These are phyloP conservation scores for Timema podura DNA, from an alignment of 2,888 invertebrate species.

Conservation along the genomic window DNA sequence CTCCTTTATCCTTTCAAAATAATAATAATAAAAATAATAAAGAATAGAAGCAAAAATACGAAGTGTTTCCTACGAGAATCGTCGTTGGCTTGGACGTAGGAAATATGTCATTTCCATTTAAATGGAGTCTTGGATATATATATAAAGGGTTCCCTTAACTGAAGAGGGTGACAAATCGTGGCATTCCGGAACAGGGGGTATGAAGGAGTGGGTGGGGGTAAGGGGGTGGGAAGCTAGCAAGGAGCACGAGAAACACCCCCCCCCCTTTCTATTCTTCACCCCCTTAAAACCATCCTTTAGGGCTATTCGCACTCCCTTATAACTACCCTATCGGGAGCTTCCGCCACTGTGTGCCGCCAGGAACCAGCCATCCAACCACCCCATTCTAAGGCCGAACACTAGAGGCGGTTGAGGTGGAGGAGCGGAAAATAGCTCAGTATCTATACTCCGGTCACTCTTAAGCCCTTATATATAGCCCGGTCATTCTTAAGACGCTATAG, in stretches of 20 bases:
- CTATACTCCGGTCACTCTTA: not conserved
- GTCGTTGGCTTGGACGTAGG: slow-evolving; percentile 12
- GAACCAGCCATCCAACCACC: not conserved
- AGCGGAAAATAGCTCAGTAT: not conserved
- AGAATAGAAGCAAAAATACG: no score
- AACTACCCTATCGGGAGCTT: slow-evolving; percentile 22
- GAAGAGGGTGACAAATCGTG: slow-evolving; percentile 16
- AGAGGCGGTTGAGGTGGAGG: slow-evolving; percentile 1
- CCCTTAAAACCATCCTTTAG: not conserved
- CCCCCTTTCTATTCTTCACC: not conserved
- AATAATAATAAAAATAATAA: no score
- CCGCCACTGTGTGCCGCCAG: not conserved
- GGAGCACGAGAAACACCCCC: not conserved
- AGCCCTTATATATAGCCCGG: no score
- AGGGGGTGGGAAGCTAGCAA: no score
- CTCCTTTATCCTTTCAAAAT: no score
- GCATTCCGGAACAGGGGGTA: not conserved
- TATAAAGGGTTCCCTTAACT: not conserved
- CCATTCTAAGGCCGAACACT: slow-evolving; percentile 6
- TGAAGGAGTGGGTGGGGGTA: not conserved
- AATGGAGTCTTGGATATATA: slow-evolving; percentile 19
- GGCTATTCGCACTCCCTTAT: slow-evolving; percentile 20
- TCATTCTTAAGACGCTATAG: no score
- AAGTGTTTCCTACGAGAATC: no score
- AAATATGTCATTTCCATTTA: slow-evolving; percentile 26